Evolutionary conservation across 2,888 invertebrate genomes (phyloP).

Genomic region (Philaethria dido): DNA sequence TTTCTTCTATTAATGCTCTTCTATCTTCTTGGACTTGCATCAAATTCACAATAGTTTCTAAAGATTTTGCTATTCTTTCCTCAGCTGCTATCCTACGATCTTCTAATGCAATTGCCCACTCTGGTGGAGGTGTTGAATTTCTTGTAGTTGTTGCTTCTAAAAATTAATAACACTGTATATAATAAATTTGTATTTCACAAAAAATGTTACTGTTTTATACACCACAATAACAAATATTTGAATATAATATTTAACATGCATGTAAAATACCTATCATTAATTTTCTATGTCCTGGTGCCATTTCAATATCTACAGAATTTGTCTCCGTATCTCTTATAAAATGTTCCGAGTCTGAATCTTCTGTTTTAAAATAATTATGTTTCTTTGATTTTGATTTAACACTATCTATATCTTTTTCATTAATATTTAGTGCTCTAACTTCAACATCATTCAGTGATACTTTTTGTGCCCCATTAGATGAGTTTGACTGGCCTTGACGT

Average conservation of each 20-base stretch:
- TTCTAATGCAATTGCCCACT: slow-evolving; percentile 71
- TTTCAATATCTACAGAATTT: slow-evolving; percentile 32
- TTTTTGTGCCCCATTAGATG: slow-evolving; percentile 57
- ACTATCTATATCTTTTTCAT: slow-evolving; percentile 57
- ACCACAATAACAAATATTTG: background rate
- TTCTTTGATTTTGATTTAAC: slow-evolving; percentile 54
- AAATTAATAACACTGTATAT: slow-evolving; percentile 39
- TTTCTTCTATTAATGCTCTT: slow-evolving; percentile 58
- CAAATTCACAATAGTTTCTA: slow-evolving; percentile 63
- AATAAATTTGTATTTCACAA: background rate
- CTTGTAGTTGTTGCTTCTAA: slow-evolving; percentile 56
- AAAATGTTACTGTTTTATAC: background rate
- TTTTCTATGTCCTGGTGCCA: slow-evolving; percentile 26
- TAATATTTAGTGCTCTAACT: slow-evolving; percentile 66
- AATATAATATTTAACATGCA: background rate
- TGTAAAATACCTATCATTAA: slow-evolving; percentile 27
- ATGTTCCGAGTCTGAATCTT: slow-evolving; percentile 66
- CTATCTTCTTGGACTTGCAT: slow-evolving; percentile 67
- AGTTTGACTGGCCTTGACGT: slow-evolving; percentile 55
- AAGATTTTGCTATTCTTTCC: slow-evolving; percentile 68
- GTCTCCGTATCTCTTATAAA: slow-evolving; percentile 50
- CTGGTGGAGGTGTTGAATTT: slow-evolving; percentile 63
- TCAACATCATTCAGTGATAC: slow-evolving; percentile 71
- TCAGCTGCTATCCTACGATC: slow-evolving; percentile 69
- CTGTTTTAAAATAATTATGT: slow-evolving; percentile 56